phyloP scores from a whole-genome alignment of 2,113 vertebrate genomes.

The Vidua macroura region DNA sequence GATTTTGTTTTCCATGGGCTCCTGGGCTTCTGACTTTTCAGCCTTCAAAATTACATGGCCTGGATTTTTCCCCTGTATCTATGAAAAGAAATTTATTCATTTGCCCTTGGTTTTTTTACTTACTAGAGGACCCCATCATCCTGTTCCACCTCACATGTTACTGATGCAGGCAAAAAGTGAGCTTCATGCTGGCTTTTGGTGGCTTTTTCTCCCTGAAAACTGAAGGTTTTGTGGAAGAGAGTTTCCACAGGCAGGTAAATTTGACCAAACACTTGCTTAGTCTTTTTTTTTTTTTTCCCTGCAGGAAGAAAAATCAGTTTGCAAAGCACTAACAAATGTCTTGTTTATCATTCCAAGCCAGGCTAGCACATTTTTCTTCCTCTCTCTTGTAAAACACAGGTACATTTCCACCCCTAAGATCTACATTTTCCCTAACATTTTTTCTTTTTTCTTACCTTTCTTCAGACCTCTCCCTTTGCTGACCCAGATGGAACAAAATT shows the following conservation, averaged over 20 bases:
- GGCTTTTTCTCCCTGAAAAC: neutral
- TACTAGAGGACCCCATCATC: neutral
- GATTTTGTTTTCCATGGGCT: constrained; percentile 22
- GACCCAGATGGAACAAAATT: neutral
- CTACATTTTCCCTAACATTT: neutral
- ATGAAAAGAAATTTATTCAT: neutral
- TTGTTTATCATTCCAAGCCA: neutral
- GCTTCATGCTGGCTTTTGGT: neutral
- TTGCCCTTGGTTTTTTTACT: neutral
- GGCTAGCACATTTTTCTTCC: neutral
- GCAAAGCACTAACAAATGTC: neutral
- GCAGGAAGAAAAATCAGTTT: neutral
- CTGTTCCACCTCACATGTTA: neutral
- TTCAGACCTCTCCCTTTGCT: neutral
- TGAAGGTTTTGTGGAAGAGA: neutral
- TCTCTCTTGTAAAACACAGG: neutral
- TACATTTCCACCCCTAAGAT: neutral
- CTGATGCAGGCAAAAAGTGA: neutral
- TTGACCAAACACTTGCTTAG: neutral
- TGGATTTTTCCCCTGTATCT: neutral
- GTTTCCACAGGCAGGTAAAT: neutral
- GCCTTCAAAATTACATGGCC: neutral
- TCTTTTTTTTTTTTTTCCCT: neutral
- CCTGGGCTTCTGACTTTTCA: constrained; percentile 40
- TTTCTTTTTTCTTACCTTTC: neutral